Percentiles rank a stretch among this genome's conserved stretches.
Conservation (phyloP, 2,888 invertebrate genomes). For the Cantharis nigra region DNA sequence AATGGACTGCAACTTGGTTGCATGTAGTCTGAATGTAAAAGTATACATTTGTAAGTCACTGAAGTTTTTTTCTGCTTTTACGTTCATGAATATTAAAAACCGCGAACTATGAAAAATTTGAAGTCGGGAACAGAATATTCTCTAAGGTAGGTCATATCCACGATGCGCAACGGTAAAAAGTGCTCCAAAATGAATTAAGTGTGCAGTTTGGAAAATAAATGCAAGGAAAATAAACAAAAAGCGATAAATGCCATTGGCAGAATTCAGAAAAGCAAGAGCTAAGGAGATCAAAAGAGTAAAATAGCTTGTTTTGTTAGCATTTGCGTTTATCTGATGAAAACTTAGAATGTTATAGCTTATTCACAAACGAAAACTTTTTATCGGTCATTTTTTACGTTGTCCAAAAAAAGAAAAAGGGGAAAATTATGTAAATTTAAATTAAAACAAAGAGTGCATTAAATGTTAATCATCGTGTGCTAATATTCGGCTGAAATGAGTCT, state of each 20-base stretch:
- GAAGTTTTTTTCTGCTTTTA: background rate
- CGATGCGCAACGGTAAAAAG: background rate
- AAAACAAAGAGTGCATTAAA: background rate
- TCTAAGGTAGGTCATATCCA: background rate
- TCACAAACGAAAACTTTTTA: background rate
- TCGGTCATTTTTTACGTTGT: background rate
- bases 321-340: background rate
- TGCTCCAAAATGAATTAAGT: background rate
- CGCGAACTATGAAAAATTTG: background rate
- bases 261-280: background rate
- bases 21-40: background rate
- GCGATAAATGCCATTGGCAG: background rate
- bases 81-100: background rate
- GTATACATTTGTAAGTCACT: background rate
- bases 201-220: background rate
- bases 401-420: background rate
- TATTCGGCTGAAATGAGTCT: slow-evolving; percentile 6
- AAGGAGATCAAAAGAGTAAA: background rate
- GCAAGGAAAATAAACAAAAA: background rate
- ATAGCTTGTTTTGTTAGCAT: background rate
- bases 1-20: background rate
- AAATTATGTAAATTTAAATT: background rate
- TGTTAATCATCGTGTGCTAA: background rate
- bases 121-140: background rate
- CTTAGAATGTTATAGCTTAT: background rate